These are phyloP conservation scores for Eudasyphora cyanicolor DNA, from an alignment of 2,888 invertebrate species.

Conservation along the genomic window DNA sequence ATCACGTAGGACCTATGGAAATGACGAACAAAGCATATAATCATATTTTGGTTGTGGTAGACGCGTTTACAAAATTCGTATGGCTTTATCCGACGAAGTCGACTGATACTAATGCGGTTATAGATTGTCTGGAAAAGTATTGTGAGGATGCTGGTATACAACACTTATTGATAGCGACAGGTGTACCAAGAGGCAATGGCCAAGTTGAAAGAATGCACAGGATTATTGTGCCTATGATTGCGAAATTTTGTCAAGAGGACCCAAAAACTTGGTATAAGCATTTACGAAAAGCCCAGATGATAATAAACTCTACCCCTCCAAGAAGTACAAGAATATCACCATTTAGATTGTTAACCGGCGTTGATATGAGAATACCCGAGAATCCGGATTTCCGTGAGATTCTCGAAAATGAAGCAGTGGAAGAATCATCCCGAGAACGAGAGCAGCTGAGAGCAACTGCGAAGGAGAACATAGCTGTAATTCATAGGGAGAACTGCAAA, in stretches of 20 bases:
- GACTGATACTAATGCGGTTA: too few relatives aligned
- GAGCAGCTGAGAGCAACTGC: neutral
- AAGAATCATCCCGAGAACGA: neutral
- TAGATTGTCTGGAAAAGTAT: too few relatives aligned
- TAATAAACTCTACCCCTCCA: too few relatives aligned
- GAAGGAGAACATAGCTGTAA: neutral
- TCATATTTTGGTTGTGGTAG: too few relatives aligned
- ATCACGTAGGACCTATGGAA: too few relatives aligned
- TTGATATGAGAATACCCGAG: conserved; percentile 22
- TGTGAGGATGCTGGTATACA: neutral
- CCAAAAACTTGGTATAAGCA: conserved; percentile 31
- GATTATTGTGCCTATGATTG: neutral
- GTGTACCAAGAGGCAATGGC: too few relatives aligned
- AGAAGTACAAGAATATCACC: conserved; percentile 4
- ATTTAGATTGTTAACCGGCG: conserved; percentile 14
- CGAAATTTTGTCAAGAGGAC: too few relatives aligned
- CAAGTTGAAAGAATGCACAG: conserved; percentile 36
- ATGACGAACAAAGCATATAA: too few relatives aligned
- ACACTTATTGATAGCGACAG: too few relatives aligned
- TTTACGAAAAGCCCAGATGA: neutral
- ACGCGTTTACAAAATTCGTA: too few relatives aligned
- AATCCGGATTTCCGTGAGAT: neutral
- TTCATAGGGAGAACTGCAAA: conserved; percentile 13
- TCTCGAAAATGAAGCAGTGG: neutral
- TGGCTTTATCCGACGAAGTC: neutral